These are phyloP conservation scores for Alouatta palliata DNA, from an alignment of 2,113 vertebrate genomes.

Conservation along the genomic window DNA sequence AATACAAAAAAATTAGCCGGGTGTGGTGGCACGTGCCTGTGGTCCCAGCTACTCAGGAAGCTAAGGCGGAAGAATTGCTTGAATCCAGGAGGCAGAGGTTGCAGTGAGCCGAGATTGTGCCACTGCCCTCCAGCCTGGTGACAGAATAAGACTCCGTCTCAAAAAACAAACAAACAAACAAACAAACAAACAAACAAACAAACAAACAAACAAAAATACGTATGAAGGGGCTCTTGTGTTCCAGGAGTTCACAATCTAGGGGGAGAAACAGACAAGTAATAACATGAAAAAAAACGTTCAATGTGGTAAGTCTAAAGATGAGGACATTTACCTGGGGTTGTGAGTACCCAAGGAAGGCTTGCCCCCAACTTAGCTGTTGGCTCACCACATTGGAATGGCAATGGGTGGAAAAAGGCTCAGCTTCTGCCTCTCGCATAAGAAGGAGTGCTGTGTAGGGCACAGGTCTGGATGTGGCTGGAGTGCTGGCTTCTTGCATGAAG, in stretches of 20 bases:
- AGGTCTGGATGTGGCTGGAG: neutral
- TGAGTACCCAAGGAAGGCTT: neutral
- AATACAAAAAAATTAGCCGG: too few species aligned
- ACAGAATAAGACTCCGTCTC: too few species aligned
- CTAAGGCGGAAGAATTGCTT: too few species aligned
- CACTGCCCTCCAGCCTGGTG: too few species aligned
- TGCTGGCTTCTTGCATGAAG: neutral
- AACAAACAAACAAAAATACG: neutral
- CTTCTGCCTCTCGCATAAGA: neutral
- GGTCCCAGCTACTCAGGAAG: too few species aligned
- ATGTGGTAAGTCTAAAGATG: neutral
- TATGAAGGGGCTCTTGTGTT: neutral
- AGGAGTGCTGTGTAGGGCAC: neutral
- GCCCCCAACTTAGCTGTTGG: neutral
- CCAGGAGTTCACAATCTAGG: neutral
- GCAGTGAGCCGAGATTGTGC: too few species aligned
- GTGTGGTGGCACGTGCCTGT: too few species aligned
- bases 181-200: neutral
- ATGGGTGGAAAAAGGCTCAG: accelerated
- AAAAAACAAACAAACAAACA: too few species aligned
- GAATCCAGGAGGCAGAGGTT: too few species aligned
- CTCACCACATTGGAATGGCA: neutral
- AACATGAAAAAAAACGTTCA: neutral
- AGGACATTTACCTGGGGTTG: neutral
- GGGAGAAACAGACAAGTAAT: neutral